Base-by-base conservation (phyloP, 1,140 invertebrate genomes). In the Drosophila sechellia region DNA sequence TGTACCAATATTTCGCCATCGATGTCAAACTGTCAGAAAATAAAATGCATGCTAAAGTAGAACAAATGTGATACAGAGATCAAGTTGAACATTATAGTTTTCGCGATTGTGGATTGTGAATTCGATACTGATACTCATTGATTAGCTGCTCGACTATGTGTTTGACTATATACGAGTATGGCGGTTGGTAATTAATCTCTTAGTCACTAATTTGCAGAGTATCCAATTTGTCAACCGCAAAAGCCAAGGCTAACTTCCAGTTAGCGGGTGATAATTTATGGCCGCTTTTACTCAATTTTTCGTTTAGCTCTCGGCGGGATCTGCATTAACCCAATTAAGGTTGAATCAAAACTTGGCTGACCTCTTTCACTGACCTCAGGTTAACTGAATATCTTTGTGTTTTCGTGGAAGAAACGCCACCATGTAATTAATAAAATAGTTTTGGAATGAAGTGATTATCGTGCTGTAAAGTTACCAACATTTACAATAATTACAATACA, bases 401-500 rank as follows among this genome's bases (percentile, higher is more conserved):
- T 66, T 74, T 52, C 70, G 39, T 65, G 43, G 39, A 57, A 22
- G 35, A 68, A 69, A 68, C 61, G 12, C 50, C 55, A 45, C 72
- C 39, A n/a, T 53, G 20, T 76, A 54, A 76, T 76, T 76, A 76
- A 54, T 53, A 40, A 56, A 49, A 55, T 70, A 17, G 50, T 17
- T 17, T 48, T 49, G 58, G 39, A 56, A 58, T 75, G 60, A 60
- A 25, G 48, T 53, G 58, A 49, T 53, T 61, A 66, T 60, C 22
- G 35, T 56, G 54, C 54, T 45, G 49, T 39, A 58, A 40, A 79
- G 64, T 70, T 77, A 53, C 64, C 45, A 70, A 42, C 45, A 87
- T 87, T 86, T 79, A 71, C 74, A 87, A 75, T 65, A 86, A 76
- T 89, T 72, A 66, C 74, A 87, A 75, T 79, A 71, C 74, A 87